Conservation (phyloP, 2,113 vertebrate genomes). For the Tonatia bakeri region DNA sequence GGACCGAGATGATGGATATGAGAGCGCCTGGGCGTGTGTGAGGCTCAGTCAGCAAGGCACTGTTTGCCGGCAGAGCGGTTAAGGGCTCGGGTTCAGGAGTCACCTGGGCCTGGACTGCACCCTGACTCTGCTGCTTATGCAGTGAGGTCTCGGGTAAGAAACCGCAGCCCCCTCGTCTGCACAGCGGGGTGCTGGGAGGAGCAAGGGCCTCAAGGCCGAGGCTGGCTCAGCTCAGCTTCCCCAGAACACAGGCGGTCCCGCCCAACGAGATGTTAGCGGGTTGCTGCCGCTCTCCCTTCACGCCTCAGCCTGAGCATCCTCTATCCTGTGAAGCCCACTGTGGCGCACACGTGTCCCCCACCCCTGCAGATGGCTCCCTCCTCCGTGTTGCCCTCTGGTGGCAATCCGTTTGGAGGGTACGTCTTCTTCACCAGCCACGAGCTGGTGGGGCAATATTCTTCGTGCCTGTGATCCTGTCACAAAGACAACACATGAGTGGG, state of each 20-base stretch:
- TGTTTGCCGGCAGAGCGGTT: not conserved
- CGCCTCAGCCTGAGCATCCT: rapidly evolving
- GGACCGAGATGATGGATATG: not conserved
- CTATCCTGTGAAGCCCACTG: not conserved
- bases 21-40: not conserved
- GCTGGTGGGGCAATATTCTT: not conserved
- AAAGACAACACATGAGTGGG: not conserved
- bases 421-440: not conserved
- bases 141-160: not conserved
- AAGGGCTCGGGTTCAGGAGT: not conserved
- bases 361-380: not conserved
- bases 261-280: rapidly evolving
- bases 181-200: not conserved
- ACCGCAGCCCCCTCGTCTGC: not conserved
- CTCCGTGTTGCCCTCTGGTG: not conserved
- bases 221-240: not conserved
- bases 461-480: not conserved
- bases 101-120: not conserved
- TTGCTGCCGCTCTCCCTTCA: rapidly evolving
- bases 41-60: not conserved
- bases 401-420: not conserved
- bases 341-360: not conserved
- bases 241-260: not conserved
- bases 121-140: not conserved
- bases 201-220: rapidly evolving